Evolutionary conservation across 2,888 invertebrate genomes (phyloP).

Genomic region (Erpobdella octoculata): DNA sequence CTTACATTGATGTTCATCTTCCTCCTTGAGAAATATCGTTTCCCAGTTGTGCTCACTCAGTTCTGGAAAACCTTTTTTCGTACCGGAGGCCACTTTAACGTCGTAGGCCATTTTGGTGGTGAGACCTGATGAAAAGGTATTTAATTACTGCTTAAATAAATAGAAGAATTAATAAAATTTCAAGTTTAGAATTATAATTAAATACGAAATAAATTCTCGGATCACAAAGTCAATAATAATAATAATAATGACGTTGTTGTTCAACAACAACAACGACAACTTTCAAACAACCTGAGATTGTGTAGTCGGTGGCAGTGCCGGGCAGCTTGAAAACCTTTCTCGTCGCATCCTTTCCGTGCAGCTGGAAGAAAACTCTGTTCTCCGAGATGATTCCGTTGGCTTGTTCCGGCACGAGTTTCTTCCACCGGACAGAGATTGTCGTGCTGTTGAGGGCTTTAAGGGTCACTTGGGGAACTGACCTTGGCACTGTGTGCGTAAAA

Average conservation of each 20-base stretch:
- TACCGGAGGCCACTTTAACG: neutral
- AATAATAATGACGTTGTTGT: too few relatives aligned
- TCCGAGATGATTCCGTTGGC: neutral
- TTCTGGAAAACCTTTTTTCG: neutral
- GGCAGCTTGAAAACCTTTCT: neutral
- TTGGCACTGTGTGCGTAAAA: neutral
- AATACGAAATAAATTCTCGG: neutral
- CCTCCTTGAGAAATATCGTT: too few relatives aligned
- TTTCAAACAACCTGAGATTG: neutral
- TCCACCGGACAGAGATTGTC: neutral
- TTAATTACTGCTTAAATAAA: neutral
- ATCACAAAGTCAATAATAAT: too few relatives aligned
- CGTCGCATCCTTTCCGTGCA: neutral
- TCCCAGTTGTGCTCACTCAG: too few relatives aligned
- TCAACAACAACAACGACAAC: too few relatives aligned
- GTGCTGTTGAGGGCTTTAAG: neutral
- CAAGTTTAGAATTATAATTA: neutral
- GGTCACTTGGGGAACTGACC: constrained; percentile 5
- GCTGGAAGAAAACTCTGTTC: neutral
- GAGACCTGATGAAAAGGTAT: neutral
- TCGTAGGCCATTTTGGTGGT: neutral
- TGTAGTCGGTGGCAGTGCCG: neutral
- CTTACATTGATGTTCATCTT: too few relatives aligned
- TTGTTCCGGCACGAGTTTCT: neutral
- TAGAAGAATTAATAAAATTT: neutral